Evolutionary conservation across 92 coral and sea anemone genomes (phyloP), one percentile per base, ranked within the genome.

Genomic region (Epizoanthus ramosus): DNA sequence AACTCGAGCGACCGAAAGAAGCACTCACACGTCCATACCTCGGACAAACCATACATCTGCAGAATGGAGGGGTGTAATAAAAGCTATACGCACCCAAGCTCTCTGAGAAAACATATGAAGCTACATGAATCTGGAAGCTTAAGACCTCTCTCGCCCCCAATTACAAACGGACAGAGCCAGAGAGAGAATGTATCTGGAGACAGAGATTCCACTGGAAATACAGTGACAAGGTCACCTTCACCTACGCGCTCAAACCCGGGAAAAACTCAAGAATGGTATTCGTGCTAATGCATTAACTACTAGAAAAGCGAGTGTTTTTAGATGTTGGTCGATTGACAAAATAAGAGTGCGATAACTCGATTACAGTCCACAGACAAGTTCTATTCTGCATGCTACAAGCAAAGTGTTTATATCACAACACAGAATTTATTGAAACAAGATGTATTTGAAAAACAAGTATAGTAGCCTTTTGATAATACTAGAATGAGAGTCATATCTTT

Each of bases 51-150:
- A 31, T 97, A 97, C 86, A 94, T 94, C 84, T 97, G 99, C 83
- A 91, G 91, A 86, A 91, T 97, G 6, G 99, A 97, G 17, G 98
- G 99, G 45, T 97, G 99, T 79, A 94, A 97, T 75, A 97, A 97
- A 88, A 97, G 99, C 84, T 97, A 97, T 60, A 97, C 99, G 33
- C 99, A 97, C 77, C 99, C 99, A n/a, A 93, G 98, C 63, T 97
- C 99, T 24, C 87, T 97, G 61, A 79, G 98, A 86, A 97, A 96
- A 87, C 99, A 96, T 79, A 96, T 96, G 99, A 96, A 96, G 90
- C 99, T 97, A 61, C 99, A 97, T 60, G 99, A 97, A 68, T 85
- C 88, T 52, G 98, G 98, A 60, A 92, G 92, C 58, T 79, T 93
- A 12, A 88, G 98, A 68, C 91, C 94, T 13, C 73, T 93, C 24